These are phyloP conservation scores for Cotesia typhae DNA, from an alignment of 1,140 invertebrate genomes.

Conservation along the genomic window DNA sequence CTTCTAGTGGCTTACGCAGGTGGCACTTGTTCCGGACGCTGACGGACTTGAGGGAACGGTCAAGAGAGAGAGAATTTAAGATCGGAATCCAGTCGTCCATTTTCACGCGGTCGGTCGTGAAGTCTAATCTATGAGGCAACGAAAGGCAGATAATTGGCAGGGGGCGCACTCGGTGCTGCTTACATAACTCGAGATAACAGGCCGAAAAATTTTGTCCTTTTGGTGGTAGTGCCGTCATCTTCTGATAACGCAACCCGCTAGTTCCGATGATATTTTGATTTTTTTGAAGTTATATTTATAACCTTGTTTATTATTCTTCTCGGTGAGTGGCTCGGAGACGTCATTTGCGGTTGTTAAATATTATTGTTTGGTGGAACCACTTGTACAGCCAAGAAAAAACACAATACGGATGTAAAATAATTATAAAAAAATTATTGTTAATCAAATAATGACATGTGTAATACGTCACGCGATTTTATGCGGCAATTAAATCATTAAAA, in stretches of 20 bases:
- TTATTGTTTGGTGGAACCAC: neutral
- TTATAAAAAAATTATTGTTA: constrained; percentile 35
- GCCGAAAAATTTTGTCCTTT: constrained; percentile 53
- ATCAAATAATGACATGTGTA: constrained; percentile 31
- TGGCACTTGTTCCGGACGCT: constrained; percentile 57
- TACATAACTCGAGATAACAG: constrained; percentile 61
- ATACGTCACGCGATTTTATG: constrained; percentile 28
- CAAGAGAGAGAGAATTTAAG: constrained; percentile 71
- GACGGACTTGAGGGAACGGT: constrained; percentile 65
- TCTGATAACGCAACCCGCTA: neutral
- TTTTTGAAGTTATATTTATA: neutral
- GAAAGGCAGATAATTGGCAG: constrained; percentile 60
- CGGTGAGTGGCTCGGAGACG: neutral
- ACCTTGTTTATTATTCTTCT: neutral
- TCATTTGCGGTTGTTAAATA: constrained; percentile 15
- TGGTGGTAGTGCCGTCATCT: constrained; percentile 45
- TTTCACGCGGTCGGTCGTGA: constrained; percentile 74
- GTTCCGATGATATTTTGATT: constrained; percentile 24
- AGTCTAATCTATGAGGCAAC: constrained; percentile 66
- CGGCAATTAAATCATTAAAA: constrained; percentile 28
- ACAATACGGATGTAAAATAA: neutral
- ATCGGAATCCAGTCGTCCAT: constrained; percentile 76
- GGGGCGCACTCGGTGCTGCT: constrained; percentile 52
- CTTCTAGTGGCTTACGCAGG: constrained; percentile 62
- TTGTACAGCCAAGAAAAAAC: neutral